phyloP scores from a whole-genome alignment of 2,113 vertebrate genomes.

The Phyllostomus hastatus region DNA sequence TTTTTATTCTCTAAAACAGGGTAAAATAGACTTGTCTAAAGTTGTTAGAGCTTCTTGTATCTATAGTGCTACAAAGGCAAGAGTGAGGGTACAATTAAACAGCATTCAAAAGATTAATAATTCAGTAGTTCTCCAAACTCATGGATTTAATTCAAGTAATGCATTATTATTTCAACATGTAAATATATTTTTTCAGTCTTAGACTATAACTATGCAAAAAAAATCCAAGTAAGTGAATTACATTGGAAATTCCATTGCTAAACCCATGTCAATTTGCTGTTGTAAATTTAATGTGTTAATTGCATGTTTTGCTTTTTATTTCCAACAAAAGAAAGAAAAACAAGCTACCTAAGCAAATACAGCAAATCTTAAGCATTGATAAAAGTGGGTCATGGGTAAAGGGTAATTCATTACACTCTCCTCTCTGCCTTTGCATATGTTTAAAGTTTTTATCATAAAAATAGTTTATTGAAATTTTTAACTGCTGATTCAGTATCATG shows the following conservation, averaged over 20 bases:
- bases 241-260: not conserved
- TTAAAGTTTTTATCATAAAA: not conserved
- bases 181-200: not conserved
- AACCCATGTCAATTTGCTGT: not conserved
- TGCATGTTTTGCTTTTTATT: not conserved
- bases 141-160: not conserved
- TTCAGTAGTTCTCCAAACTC: not conserved
- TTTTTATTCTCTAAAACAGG: not conserved
- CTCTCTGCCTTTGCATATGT: not conserved
- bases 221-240: not conserved
- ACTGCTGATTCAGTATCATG: not conserved
- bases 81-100: not conserved
- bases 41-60: not conserved
- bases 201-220: not conserved
- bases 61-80: not conserved
- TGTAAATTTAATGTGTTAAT: not conserved
- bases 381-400: not conserved
- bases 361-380: not conserved
- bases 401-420: not conserved
- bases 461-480: not conserved
- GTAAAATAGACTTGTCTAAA: not conserved
- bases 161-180: not conserved
- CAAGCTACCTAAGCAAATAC: not conserved
- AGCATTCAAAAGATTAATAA: conserved; percentile 11
- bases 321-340: not conserved